Percentiles rank a stretch among this genome's conserved stretches.
These are phyloP conservation scores for Plectropomus leopardus DNA, from an alignment of 2,113 vertebrate genomes.

Conservation along the genomic window DNA sequence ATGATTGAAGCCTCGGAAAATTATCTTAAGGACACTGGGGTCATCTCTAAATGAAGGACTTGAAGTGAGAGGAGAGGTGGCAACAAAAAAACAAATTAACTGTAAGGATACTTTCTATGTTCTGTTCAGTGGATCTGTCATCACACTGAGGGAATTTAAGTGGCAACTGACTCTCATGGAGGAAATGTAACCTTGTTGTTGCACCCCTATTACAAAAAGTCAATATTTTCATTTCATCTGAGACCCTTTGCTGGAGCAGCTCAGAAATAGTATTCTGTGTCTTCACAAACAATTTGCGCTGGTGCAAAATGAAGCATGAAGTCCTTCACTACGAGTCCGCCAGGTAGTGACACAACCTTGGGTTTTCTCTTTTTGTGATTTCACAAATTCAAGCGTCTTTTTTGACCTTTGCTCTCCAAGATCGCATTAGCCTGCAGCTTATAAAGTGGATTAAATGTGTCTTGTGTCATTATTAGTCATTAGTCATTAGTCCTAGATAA, in stretches of 20 bases:
- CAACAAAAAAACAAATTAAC: constrained; percentile 24
- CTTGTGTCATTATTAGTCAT: no score
- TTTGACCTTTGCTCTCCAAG: constrained; percentile 21
- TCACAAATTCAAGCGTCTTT: constrained; percentile 2
- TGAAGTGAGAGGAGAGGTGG: neutral
- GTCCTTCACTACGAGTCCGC: constrained; percentile 21
- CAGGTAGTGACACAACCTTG: neutral
- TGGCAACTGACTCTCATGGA: constrained; percentile 39
- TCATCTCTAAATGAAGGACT: constrained; percentile 44
- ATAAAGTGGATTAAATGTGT: neutral
- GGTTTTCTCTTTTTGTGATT: neutral
- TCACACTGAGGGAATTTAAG: constrained; percentile 28
- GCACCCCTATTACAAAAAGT: constrained; percentile 58
- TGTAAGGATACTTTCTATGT: constrained; percentile 1
- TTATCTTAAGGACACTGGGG: constrained; percentile 33
- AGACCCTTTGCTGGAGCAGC: constrained; percentile 34
- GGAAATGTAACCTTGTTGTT: constrained; percentile 65
- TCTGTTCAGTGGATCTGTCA: constrained; percentile 10
- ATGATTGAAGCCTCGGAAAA: constrained; percentile 41
- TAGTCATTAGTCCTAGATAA: neutral
- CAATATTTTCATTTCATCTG: constrained; percentile 70
- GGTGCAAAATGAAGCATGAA: constrained; percentile 59
- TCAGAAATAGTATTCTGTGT: constrained; percentile 36
- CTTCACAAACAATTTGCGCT: constrained; percentile 55
- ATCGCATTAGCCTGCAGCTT: constrained; percentile 7